Base-by-base conservation (phyloP, 2,888 invertebrate genomes). In the Ferdinandea cuprea region DNA sequence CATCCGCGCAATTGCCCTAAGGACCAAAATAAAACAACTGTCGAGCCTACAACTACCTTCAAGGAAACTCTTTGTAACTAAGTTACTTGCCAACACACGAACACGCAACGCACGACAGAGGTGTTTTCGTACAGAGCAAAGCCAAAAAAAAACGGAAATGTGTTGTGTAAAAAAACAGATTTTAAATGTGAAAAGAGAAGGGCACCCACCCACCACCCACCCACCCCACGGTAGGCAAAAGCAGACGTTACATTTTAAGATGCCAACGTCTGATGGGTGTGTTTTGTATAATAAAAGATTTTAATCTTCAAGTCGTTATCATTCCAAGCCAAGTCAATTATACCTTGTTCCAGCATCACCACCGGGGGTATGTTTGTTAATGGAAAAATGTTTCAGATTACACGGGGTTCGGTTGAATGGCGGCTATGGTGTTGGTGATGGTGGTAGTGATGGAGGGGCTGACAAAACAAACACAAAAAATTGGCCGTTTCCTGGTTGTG, bases 321-420 rank as follows among this genome's bases (percentile, higher is more conserved):
- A 83, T 83, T 83, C 78, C 61, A 61, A 83, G 72, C 72, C 68
- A 63, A 78, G 83, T 83, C 83, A 83, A 78, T 83, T 83, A 81
- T 81, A 83, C 56, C 72, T 63, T 73, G 83, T 73, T 78, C 37
- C 48, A 66, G 68, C 72, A 72, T 37, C 63, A 68, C 78, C 78
- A 73, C 54, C 72, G 78, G 71, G 58, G 63, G 83, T 56, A 63
- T 78, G 58, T 69, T 83, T 83, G 77, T 73, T 83, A 78, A 83
- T 78, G 78, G 73, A 83, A 78, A 83, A 58, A 68, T 78, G 68
- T 78, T 72, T 65, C 71, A 77, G 77, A 71, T 76, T 77, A 48
- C 76, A 59, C 30, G 66, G 42, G 32, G 17, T 19, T 44, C 25
- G 11, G n/a, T 2, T 21, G 44, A 4, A 15, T 17, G 32, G 46